A percentile compares a stretch with the other conserved stretches of the same genome.
phyloP scores from a whole-genome alignment of 2,888 invertebrate genomes.

The Erannis defoliaria region DNA sequence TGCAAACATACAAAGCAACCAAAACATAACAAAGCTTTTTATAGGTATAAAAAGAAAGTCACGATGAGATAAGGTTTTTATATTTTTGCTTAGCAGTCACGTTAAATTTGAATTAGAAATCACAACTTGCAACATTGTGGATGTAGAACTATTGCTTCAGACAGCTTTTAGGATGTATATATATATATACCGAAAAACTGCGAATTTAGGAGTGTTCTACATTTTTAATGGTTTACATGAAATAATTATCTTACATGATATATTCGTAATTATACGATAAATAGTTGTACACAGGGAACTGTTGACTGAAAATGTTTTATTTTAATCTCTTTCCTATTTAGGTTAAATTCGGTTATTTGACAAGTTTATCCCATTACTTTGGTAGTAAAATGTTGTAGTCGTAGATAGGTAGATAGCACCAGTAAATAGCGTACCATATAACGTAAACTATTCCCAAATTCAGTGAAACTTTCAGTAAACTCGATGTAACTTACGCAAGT shows the following conservation, averaged over 20 bases:
- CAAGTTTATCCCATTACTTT: conserved; percentile 32
- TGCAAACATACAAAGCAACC: neutral
- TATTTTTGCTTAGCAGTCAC: neutral
- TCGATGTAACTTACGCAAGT: conserved; percentile 24
- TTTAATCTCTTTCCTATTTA: conserved; percentile 24
- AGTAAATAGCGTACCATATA: conserved; percentile 2
- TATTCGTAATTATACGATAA: conserved; percentile 12
- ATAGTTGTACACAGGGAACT: conserved; percentile 17
- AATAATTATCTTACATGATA: conserved; percentile 22
- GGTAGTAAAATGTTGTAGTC: conserved; percentile 40
- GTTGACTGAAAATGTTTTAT: conserved; percentile 15
- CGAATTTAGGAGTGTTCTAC: conserved; percentile 8
- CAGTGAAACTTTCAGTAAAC: conserved; percentile 14
- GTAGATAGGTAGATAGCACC: conserved; percentile 2
- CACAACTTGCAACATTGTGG: conserved; percentile 8
- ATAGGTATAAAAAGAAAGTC: conserved; percentile 8
- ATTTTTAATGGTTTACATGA: conserved; percentile 20
- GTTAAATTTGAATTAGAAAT: conserved; percentile 4
- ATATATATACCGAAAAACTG: too few relatives aligned
- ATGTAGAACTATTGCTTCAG: too few relatives aligned
- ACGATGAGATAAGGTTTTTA: conserved; percentile 11
- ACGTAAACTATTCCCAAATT: conserved; percentile 7
- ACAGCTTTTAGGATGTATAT: too few relatives aligned
- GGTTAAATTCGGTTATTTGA: conserved; percentile 14
- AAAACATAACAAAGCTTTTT: conserved; percentile 16